These are phyloP conservation scores for Siniperca obscura DNA, from an alignment of 2,797 vertebrate genomes.

Conservation along the genomic window DNA sequence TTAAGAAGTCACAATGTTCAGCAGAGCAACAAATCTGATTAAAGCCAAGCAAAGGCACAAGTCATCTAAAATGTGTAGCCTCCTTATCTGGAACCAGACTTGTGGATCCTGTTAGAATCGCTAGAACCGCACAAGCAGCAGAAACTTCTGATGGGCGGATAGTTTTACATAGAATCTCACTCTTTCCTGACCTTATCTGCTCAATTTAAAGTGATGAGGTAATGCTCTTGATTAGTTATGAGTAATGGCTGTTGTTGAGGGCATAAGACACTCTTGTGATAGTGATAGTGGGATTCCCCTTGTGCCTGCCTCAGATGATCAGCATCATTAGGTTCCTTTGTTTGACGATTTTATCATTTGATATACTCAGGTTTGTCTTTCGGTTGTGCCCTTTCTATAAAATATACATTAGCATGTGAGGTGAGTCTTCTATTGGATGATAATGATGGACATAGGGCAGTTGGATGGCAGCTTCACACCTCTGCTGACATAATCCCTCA, in stretches of 20 bases:
- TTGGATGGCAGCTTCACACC: slow-evolving; percentile 53
- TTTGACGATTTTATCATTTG: slow-evolving; percentile 56
- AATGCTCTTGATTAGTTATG: slow-evolving; percentile 70
- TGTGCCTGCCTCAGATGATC: slow-evolving; percentile 62
- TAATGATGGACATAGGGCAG: slow-evolving; percentile 21
- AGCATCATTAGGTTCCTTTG: slow-evolving; percentile 61
- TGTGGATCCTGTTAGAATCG: slow-evolving; percentile 70
- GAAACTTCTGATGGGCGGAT: slow-evolving; percentile 56
- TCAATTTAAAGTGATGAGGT: slow-evolving; percentile 67
- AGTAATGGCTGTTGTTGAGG: slow-evolving; percentile 54
- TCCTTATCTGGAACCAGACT: slow-evolving; percentile 71
- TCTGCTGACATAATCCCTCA: slow-evolving; percentile 67
- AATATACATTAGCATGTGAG: slow-evolving; percentile 18
- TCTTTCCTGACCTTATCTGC: slow-evolving; percentile 61
- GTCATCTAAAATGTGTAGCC: slow-evolving; percentile 77
- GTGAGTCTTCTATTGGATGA: slow-evolving; percentile 16
- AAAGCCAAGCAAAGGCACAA: slow-evolving; percentile 71
- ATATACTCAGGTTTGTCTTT: slow-evolving; percentile 46
- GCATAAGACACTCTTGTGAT: slow-evolving; percentile 57
- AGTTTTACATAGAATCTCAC: slow-evolving; percentile 47
- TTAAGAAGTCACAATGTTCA: slow-evolving; percentile 84
- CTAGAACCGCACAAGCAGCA: slow-evolving; percentile 61
- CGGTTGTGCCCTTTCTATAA: slow-evolving; percentile 1
- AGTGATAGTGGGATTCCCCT: slow-evolving; percentile 68
- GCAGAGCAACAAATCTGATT: slow-evolving; percentile 77